phyloP scores from a whole-genome alignment of 2,888 invertebrate genomes.

The Mycalesis mineus region DNA sequence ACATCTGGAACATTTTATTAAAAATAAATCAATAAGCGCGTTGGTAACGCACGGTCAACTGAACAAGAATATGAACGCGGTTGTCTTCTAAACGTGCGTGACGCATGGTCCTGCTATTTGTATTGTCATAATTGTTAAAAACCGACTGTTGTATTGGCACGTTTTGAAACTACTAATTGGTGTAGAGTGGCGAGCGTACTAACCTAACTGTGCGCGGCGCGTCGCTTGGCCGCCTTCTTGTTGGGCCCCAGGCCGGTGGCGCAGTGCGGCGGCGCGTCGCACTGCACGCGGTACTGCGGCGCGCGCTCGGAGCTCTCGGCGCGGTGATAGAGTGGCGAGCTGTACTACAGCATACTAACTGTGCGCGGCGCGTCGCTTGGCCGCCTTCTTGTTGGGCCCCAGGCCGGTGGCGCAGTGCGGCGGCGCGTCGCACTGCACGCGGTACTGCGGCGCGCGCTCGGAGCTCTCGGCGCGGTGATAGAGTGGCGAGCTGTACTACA shows the following conservation, averaged over 20 bases:
- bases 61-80: no score
- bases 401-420: conserved; percentile 85
- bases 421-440: conserved; percentile 82
- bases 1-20: conserved; percentile 49
- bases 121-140: no score
- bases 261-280: conserved; percentile 80
- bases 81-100: no score
- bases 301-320: conserved; percentile 93
- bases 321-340: no score
- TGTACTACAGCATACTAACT: no score
- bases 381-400: conserved; percentile 97
- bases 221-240: conserved; percentile 96
- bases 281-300: conserved; percentile 90
- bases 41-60: no score
- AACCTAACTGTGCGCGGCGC: conserved; percentile 90
- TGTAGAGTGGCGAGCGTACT: no score
- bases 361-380: conserved; percentile 96
- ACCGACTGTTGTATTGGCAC: no score
- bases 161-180: no score
- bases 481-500: no score
- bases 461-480: conserved; percentile 93
- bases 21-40: no score
- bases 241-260: conserved; percentile 93
- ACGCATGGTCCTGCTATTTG: no score
- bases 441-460: conserved; percentile 93